Conservation (phyloP, 2,888 invertebrate genomes). For the Malacosoma neustria region DNA sequence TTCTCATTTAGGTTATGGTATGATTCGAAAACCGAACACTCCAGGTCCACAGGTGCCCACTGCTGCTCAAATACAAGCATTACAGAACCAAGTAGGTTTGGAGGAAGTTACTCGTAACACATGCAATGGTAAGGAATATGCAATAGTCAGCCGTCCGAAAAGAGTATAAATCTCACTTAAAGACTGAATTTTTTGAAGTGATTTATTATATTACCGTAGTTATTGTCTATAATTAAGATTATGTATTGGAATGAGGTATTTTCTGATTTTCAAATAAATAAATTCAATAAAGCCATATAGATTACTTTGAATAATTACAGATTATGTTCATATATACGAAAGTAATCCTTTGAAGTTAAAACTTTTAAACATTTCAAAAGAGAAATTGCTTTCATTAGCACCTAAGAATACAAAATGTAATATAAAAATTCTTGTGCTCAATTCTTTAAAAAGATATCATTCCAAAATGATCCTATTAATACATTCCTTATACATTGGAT, state of each 20-base stretch:
- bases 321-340: no score
- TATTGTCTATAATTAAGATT: background rate
- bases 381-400: no score
- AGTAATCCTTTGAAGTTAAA: no score
- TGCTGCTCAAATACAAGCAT: constrained; percentile 62
- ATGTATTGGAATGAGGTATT: background rate
- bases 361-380: no score
- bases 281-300: background rate
- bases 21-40: constrained; percentile 79
- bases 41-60: constrained; percentile 71
- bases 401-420: no score
- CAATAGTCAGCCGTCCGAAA: constrained; percentile 89
- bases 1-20: constrained; percentile 86
- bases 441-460: no score
- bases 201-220: background rate
- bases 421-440: no score
- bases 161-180: constrained; percentile 75
- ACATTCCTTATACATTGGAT: constrained; percentile 45
- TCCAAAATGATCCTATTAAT: constrained; percentile 33
- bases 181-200: constrained; percentile 36
- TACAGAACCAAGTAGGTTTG: constrained; percentile 56
- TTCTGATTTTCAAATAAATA: background rate
- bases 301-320: background rate
- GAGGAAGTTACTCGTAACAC: constrained; percentile 79
- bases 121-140: constrained; percentile 86